A percentile compares a stretch with the other conserved stretches of the same genome.
Conservation (phyloP, 2,888 invertebrate genomes). For the Spodoptera littoralis region DNA sequence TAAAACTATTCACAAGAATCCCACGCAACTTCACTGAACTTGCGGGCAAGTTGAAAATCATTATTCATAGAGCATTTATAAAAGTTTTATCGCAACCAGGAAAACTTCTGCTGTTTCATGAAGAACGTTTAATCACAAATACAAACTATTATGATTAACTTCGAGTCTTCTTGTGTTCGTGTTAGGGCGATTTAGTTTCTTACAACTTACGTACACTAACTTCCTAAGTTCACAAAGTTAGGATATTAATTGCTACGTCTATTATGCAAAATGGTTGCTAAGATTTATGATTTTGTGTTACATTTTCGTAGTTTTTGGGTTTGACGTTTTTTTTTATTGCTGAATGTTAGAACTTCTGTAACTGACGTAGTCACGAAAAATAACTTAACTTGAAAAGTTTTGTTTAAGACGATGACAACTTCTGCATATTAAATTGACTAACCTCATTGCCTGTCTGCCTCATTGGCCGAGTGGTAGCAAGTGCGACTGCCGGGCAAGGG, state of each 20-base stretch:
- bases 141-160: constrained; percentile 50
- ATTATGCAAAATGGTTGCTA: neutral
- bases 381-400: neutral
- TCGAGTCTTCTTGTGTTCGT: constrained; percentile 27
- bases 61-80: constrained; percentile 24
- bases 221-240: constrained; percentile 12
- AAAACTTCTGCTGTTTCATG: constrained; percentile 25
- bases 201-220: constrained; percentile 34
- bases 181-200: constrained; percentile 42
- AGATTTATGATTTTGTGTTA: neutral
- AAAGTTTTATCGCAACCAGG: constrained; percentile 22
- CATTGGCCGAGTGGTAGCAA: too few species aligned
- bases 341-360: too few species aligned
- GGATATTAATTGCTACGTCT: constrained; percentile 5
- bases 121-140: constrained; percentile 34
- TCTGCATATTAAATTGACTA: too few species aligned
- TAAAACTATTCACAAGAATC: too few species aligned
- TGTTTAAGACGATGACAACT: too few species aligned
- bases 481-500: too few species aligned
- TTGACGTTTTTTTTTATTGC: too few species aligned
- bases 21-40: constrained; percentile 1
- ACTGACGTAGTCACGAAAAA: too few species aligned
- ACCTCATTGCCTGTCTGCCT: too few species aligned
- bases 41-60: constrained; percentile 10
- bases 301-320: neutral